A percentile compares a stretch with the other conserved stretches of the same genome.
Conservation (phyloP, 1,140 invertebrate genomes). For the Philotrypesis tridentata region DNA sequence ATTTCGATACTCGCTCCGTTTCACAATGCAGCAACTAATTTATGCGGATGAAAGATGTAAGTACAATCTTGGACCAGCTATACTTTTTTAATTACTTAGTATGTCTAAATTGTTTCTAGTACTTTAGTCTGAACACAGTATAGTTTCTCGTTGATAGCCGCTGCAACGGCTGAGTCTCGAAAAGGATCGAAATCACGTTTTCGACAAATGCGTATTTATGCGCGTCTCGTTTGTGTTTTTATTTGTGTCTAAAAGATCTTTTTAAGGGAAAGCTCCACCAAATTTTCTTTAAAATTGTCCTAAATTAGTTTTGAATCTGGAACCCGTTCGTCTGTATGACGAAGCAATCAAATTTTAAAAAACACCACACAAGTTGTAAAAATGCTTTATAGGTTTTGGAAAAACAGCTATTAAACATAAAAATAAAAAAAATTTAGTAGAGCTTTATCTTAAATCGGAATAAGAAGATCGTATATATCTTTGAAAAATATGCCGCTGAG, state of each 20-base stretch:
- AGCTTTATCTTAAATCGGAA: not conserved
- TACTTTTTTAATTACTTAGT: not conserved
- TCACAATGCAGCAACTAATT: constrained; percentile 10
- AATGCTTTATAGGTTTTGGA: too few relatives aligned
- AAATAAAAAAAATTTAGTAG: too few relatives aligned
- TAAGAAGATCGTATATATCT: too few relatives aligned
- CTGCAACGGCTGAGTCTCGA: constrained; percentile 6
- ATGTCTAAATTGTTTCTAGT: constrained; percentile 23
- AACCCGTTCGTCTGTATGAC: too few relatives aligned
- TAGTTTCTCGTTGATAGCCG: constrained; percentile 40
- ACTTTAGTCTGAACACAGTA: constrained; percentile 45
- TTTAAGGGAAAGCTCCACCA: too few relatives aligned
- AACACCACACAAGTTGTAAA: too few relatives aligned
- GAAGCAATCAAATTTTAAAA: too few relatives aligned
- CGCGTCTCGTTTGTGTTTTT: not conserved
- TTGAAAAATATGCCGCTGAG: constrained; percentile 43
- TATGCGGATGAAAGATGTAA: not conserved
- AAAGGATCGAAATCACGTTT: constrained; percentile 15
- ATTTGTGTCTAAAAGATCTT: not conserved
- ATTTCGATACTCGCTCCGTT: constrained; percentile 10
- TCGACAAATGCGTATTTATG: constrained; percentile 4
- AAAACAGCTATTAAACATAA: too few relatives aligned
- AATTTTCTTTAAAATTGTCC: too few relatives aligned
- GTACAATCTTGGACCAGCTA: not conserved
- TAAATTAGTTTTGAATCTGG: too few relatives aligned